Evolutionary conservation across 2,888 invertebrate genomes (phyloP), one percentile per base, ranked within the genome.

Genomic region (Atherix ibis): DNA sequence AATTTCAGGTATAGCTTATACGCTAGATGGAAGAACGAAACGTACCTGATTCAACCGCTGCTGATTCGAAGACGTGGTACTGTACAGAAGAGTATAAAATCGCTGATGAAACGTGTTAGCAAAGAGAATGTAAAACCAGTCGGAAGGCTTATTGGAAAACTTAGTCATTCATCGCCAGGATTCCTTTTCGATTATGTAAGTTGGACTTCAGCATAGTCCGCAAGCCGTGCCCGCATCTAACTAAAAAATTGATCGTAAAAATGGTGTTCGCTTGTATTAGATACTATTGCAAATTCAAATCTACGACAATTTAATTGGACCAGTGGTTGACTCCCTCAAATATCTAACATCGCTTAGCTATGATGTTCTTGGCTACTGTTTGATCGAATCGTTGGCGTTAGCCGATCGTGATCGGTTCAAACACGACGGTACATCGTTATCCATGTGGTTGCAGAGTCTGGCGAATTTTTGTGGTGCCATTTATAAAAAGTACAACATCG

Each of bases 101-200:
- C 89, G 44, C 81, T 95, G 24, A 91, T 98, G 88, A 95, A 97
- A 64, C 76, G 84, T 41, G 88, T 91, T 24, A 92, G 92, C 48
- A 99, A 98, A 56, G 98, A 99, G 58, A 98, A 94, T 51, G 89
- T 95, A 5, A 98, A 97, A 58, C 89, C 87, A 2, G 84, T 92
- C 40, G 98, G 98, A 1, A 70, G 98, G 38, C 77, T 85, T 31
- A 83, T 99, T 43, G 98, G 97, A 10, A 99, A 99, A 65, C 66
- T 97, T 19, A 89, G 92, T 17, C 97, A 98, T 56, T 88, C 87
- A 32, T 87, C 92, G 27, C 97, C 99, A 0, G 85, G 87, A 6
- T 82, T 91, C 49, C 70, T 99, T 5, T 95, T 98, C 55, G 95
- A 98, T 63, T 95, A 97, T 58, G 88, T 91, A 48, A 50, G 52